Conservation (phyloP, 1,140 invertebrate genomes). For the Chionoecetes opilio region DNA sequence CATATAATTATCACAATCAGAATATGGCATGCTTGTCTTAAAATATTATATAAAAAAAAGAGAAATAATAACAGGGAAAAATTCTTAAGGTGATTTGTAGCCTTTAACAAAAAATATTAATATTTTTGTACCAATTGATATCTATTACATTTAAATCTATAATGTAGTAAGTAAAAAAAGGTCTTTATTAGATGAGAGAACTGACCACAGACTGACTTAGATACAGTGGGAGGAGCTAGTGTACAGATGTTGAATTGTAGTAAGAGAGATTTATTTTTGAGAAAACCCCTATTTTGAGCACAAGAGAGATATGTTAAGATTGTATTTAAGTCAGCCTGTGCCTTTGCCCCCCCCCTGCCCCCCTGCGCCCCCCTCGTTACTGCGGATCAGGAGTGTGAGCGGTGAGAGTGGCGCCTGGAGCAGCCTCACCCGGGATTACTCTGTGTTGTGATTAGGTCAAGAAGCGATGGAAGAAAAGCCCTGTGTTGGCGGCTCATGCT, state of each 20-base stretch:
- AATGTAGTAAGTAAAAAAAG: slow-evolving; percentile 60
- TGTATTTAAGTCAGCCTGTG: slow-evolving; percentile 78
- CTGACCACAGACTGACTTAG: slow-evolving; percentile 74
- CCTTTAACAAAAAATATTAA: slow-evolving; percentile 72
- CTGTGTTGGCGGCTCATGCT: background rate
- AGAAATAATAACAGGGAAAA: slow-evolving; percentile 71
- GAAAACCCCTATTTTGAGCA: slow-evolving; percentile 75
- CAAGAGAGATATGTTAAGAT: slow-evolving; percentile 76
- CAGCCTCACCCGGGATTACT: no score
- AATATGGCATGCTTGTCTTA: slow-evolving; percentile 54
- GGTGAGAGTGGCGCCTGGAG: background rate
- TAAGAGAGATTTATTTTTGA: slow-evolving; percentile 79
- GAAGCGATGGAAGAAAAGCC: no score
- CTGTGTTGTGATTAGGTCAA: background rate
- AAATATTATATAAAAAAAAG: background rate
- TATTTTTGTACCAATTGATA: slow-evolving; percentile 79
- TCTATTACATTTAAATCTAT: slow-evolving; percentile 70
- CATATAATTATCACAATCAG: no score
- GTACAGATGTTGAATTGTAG: slow-evolving; percentile 76
- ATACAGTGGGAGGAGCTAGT: slow-evolving; percentile 70
- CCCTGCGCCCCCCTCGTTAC: background rate
- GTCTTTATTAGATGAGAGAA: slow-evolving; percentile 65
- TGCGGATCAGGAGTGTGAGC: background rate
- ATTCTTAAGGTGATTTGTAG: slow-evolving; percentile 70
- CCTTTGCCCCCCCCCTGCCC: background rate